Percentiles rank a stretch among this genome's conserved stretches.
Conservation (phyloP, 2,113 vertebrate species). For the Loxodonta africana region DNA sequence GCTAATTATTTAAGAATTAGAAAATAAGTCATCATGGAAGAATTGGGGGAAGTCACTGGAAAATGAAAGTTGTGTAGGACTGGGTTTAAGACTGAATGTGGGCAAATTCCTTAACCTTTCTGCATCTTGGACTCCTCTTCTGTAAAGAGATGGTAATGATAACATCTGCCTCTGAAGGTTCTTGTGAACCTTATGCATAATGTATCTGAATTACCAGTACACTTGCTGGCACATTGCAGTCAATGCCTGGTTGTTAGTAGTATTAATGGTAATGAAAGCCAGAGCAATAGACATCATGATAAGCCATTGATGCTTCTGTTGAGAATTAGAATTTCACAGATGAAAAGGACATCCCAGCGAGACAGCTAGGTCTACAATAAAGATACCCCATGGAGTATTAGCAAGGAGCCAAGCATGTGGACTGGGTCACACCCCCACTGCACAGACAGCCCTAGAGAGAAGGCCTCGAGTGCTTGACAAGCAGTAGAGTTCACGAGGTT, state of each 20-base stretch:
- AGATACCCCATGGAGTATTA: neutral
- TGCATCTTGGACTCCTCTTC: neutral
- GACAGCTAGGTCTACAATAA: neutral
- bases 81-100: neutral
- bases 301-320: neutral
- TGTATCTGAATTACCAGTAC: neutral
- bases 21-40: neutral
- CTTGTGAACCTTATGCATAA: neutral
- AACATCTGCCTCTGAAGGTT: neutral
- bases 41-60: neutral
- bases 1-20: neutral
- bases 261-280: neutral
- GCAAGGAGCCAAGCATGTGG: neutral
- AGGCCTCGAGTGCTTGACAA: neutral
- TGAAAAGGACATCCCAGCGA: neutral
- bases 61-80: neutral
- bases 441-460: neutral
- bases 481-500: neutral
- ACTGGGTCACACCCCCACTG: rapidly evolving
- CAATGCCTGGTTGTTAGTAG: rapidly evolving
- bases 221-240: neutral
- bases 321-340: neutral
- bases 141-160: neutral
- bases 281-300: neutral
- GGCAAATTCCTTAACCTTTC: neutral